Base-by-base conservation (phyloP, 2,113 vertebrate genomes). In the Regulus satrapa region DNA sequence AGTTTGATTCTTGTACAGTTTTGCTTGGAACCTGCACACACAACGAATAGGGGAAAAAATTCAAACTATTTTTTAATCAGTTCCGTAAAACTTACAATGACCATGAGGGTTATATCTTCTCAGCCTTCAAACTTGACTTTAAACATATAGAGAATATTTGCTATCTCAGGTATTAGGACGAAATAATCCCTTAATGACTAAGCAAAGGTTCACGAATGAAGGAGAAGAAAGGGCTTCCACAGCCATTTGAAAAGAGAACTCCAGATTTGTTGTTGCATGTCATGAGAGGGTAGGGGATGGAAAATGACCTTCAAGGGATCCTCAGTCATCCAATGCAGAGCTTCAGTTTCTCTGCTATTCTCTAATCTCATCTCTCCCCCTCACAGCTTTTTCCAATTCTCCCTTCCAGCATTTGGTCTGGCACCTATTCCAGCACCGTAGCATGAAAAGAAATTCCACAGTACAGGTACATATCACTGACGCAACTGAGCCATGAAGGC, bases 11-110 rank as follows among this genome's bases (percentile, higher is more conserved):
- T 48, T 59, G 25, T 10, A 31, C 16, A 26, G 2, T 59, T 73
- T 52, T 76, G 7, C n/a, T 38, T 41, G 12, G 34, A 15, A 85
- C 2, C 5, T 56, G 3, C 43, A 48, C 11, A 67, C 14, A 64
- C 3, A 45, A 82, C 43, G 32, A 19, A 12, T 0, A 23, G 2
- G 2, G 1, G 3, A 0, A 31, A 51, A 41, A 31, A 18, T 1
- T 1, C 14, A 67, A 46, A 11, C 4, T 10, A 10, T 10, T 85
- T 85, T 88, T 80, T 16, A 54, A 71, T 38, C 2, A 12, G 4
- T 43, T 81, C 18, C 24, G 8, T 85, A 19, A n/a, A 91, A 40
- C 11, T 38, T 28, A 14, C 0, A 88, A 45, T 29, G 51, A 81
- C 31, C 21, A 19, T 11, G 5, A 69, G 6, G 17, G 5, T 41